A percentile compares a stretch with the other conserved stretches of the same genome.
Conservation (phyloP, 2,113 vertebrate species). For the Vulpes lagopus region DNA sequence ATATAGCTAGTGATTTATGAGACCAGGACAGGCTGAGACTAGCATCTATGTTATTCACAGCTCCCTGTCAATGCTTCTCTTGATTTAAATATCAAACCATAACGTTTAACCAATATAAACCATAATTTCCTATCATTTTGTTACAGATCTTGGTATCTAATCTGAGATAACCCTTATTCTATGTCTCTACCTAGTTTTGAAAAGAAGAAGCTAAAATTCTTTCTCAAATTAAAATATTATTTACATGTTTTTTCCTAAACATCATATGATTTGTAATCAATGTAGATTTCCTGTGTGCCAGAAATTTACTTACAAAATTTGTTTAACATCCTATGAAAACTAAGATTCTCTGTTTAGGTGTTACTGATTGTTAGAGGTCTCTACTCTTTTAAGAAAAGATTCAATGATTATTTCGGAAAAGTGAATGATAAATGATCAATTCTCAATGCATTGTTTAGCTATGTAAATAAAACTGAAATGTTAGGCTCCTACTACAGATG, state of each 20-base stretch:
- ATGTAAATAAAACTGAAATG: conserved; percentile 44
- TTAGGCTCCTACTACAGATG: neutral
- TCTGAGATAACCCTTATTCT: neutral
- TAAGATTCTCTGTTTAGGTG: neutral
- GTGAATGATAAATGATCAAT: neutral
- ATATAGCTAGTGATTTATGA: neutral
- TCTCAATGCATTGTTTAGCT: neutral
- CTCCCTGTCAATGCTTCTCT: neutral
- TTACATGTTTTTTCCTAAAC: neutral
- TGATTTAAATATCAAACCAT: conserved; percentile 11
- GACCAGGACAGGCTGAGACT: neutral
- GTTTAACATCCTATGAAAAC: neutral
- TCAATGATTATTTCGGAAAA: neutral
- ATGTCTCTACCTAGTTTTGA: neutral
- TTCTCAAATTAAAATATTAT: neutral
- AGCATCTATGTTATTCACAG: neutral
- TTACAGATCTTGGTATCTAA: neutral
- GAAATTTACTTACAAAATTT: neutral
- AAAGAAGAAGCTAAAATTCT: neutral
- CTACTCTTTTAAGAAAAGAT: neutral
- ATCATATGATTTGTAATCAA: neutral
- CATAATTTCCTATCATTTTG: neutral
- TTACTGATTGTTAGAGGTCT: neutral
- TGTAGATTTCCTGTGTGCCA: neutral
- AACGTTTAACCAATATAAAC: neutral